Evolutionary conservation across 1,140 invertebrate genomes (phyloP).

Genomic region (Chironomus striatipennis): DNA sequence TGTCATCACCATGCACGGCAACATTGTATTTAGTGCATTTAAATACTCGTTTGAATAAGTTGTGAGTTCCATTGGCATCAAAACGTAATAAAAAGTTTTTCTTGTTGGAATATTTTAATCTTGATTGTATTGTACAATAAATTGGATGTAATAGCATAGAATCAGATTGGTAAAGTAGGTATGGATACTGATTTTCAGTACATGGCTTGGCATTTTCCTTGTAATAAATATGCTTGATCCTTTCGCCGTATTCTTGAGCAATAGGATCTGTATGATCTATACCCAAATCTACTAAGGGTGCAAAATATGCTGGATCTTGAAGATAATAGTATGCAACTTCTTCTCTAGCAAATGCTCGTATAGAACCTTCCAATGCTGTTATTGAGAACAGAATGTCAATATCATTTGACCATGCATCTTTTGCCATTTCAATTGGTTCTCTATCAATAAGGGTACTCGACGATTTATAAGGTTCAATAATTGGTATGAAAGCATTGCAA

Average conservation of each 20-base stretch:
- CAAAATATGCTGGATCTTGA: slow-evolving; percentile 32
- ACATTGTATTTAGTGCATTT: slow-evolving; percentile 36
- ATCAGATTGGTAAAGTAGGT: slow-evolving; percentile 32
- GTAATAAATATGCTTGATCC: slow-evolving; percentile 30
- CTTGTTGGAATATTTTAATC: slow-evolving; percentile 31
- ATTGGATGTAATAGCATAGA: slow-evolving; percentile 41
- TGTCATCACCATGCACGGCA: slow-evolving; percentile 52
- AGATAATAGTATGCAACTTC: not conserved
- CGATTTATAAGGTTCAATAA: slow-evolving; percentile 34
- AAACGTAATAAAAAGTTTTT: slow-evolving; percentile 43
- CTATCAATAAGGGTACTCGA: slow-evolving; percentile 31
- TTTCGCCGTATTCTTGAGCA: slow-evolving; percentile 24
- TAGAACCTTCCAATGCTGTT: slow-evolving; percentile 36
- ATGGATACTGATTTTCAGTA: slow-evolving; percentile 22
- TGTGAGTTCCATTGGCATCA: slow-evolving; percentile 34
- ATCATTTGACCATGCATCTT: slow-evolving; percentile 34
- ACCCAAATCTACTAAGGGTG: slow-evolving; percentile 30
- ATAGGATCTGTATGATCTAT: not conserved
- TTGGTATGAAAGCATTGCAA: slow-evolving; percentile 37
- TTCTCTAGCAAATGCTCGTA: slow-evolving; percentile 21
- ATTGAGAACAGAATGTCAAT: slow-evolving; percentile 43
- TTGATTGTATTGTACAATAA: slow-evolving; percentile 34
- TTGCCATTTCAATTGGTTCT: slow-evolving; percentile 30
- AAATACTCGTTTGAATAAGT: slow-evolving; percentile 27
- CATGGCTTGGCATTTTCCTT: not conserved